phyloP scores from a whole-genome alignment of 2,113 vertebrate genomes.

The Alouatta palliata region DNA sequence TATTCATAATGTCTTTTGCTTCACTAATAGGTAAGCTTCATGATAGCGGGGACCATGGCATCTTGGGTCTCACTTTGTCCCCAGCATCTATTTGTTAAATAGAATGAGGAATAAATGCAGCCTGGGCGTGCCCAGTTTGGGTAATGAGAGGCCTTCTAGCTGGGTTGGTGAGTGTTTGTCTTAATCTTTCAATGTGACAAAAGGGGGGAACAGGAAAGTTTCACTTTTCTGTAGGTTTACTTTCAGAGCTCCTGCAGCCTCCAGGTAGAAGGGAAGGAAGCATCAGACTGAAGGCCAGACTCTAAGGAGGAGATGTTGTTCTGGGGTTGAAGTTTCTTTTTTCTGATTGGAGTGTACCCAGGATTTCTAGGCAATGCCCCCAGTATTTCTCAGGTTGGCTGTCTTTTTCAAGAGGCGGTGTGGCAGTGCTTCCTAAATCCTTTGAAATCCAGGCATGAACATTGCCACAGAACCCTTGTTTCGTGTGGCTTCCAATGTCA shows the following conservation, averaged over 20 bases:
- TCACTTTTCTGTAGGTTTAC: not conserved
- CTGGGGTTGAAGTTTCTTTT: not conserved
- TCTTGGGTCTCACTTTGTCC: not conserved
- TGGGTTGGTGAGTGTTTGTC: not conserved
- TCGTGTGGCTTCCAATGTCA: not conserved
- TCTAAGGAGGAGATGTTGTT: not conserved
- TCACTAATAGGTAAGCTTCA: not conserved
- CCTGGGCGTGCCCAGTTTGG: not conserved
- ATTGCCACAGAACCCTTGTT: not conserved
- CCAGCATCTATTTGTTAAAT: not conserved
- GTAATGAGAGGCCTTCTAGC: not conserved
- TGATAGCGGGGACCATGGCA: not conserved
- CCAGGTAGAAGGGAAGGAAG: not conserved
- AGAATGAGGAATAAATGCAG: not conserved
- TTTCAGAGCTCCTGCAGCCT: not conserved
- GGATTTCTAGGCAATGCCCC: not conserved
- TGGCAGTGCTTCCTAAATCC: not conserved
- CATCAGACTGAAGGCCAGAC: not conserved
- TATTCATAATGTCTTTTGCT: not conserved
- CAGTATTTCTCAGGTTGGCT: not conserved
- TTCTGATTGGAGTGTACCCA: not conserved
- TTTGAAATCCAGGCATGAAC: not conserved
- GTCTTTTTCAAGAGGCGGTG: not conserved
- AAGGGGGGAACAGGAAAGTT: not conserved
- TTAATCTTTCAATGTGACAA: not conserved